Evolutionary conservation across 2,113 vertebrate species (phyloP).

Genomic region (Cyprinodon tularosa): DNA sequence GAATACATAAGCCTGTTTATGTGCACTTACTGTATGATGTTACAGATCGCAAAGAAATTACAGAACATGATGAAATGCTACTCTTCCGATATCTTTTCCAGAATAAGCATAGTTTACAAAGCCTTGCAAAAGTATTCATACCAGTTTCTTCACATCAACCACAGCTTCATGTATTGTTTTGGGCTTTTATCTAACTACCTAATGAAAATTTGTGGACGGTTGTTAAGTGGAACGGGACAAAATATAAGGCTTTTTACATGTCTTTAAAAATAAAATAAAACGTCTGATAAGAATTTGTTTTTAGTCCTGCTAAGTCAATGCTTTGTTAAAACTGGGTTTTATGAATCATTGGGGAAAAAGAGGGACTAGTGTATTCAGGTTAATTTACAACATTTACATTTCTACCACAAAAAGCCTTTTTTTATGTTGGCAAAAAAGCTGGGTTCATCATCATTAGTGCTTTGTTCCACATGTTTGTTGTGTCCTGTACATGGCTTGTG

Average conservation of each 20-base stretch:
- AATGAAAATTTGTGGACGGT: neutral
- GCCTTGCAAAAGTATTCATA: neutral
- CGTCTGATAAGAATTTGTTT: neutral
- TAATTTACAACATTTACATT: neutral
- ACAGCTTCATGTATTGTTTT: neutral
- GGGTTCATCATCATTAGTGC: neutral
- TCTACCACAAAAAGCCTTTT: neutral
- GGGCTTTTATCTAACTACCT: neutral
- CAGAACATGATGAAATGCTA: slow-evolving; percentile 32
- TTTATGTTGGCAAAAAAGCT: neutral
- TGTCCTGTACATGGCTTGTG: neutral
- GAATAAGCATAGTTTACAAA: slow-evolving; percentile 8
- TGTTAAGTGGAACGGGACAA: neutral
- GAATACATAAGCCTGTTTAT: slow-evolving; percentile 36
- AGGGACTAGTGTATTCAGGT: neutral
- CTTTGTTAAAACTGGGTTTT: neutral
- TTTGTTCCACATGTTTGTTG: neutral
- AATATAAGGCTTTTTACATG: neutral
- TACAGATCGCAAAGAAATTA: slow-evolving; percentile 36
- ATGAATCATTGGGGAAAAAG: neutral
- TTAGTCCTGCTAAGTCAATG: neutral
- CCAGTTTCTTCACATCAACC: neutral
- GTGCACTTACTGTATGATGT: slow-evolving; percentile 28
- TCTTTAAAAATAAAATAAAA: neutral
- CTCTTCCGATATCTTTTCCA: slow-evolving; percentile 51